A percentile compares a stretch with the other conserved stretches of the same genome.
These are phyloP conservation scores for Ariolimax columbianus DNA, from an alignment of 2,888 invertebrate genomes.

Conservation along the genomic window DNA sequence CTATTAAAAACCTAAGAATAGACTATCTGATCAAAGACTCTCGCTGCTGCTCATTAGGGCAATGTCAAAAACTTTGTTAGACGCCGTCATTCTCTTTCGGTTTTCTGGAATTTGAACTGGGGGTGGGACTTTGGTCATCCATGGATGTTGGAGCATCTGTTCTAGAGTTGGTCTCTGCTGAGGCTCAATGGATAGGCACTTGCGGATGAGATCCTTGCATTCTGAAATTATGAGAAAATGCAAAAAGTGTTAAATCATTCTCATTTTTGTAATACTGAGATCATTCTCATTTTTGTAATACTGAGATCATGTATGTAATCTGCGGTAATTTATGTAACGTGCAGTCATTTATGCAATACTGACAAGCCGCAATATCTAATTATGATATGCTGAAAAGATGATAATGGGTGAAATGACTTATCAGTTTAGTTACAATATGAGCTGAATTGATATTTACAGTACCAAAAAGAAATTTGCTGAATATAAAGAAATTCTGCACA, in stretches of 20 bases:
- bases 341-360: too few species aligned
- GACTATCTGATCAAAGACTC: constrained; percentile 62
- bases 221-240: constrained; percentile 74
- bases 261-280: too few species aligned
- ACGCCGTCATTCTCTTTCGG: constrained; percentile 57
- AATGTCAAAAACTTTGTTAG: constrained; percentile 58
- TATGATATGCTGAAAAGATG: too few species aligned
- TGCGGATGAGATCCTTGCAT: constrained; percentile 81
- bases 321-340: too few species aligned
- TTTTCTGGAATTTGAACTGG: constrained; percentile 60
- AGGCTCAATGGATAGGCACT: constrained; percentile 81
- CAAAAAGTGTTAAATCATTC: neutral
- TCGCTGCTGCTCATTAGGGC: constrained; percentile 70
- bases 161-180: constrained; percentile 80
- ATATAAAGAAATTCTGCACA: too few species aligned
- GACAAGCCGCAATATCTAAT: too few species aligned
- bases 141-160: constrained; percentile 81
- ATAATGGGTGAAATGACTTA: too few species aligned
- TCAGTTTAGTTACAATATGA: too few species aligned
- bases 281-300: too few species aligned
- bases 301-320: too few species aligned
- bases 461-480: too few species aligned
- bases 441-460: too few species aligned
- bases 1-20: neutral
- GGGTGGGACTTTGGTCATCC: constrained; percentile 76